phyloP scores from a whole-genome alignment of 2,113 vertebrate species.

The Riparia riparia region DNA sequence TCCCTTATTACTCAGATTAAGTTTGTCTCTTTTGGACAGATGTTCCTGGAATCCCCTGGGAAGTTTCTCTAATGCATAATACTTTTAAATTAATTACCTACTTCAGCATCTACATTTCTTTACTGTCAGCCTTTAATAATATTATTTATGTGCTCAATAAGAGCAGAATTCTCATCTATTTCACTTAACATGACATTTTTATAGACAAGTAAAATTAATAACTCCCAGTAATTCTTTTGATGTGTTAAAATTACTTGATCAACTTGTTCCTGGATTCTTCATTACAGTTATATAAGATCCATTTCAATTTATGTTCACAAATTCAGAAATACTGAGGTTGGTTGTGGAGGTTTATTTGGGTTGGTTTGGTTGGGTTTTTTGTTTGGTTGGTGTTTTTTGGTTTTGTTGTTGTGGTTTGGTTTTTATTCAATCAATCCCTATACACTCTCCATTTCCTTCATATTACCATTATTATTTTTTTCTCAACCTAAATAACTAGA shows the following conservation, averaged over 20 bases:
- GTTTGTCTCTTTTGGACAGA: not conserved
- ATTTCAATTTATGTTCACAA: not conserved
- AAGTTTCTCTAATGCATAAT: not conserved
- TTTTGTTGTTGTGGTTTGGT: not conserved
- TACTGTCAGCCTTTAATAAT: not conserved
- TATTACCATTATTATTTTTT: not conserved
- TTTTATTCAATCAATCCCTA: not conserved
- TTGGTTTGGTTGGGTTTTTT: not conserved
- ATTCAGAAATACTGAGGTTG: not conserved
- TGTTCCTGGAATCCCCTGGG: not conserved
- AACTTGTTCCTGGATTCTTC: not conserved
- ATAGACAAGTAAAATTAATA: not conserved
- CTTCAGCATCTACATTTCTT: not conserved
- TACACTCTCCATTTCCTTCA: not conserved
- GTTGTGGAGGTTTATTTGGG: not conserved
- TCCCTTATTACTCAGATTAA: not conserved
- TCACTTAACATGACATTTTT: not conserved
- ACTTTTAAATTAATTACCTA: not conserved
- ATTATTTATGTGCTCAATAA: not conserved
- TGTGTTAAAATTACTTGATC: not conserved
- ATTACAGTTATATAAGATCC: not conserved
- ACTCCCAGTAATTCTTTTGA: not conserved
- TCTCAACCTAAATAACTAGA: not conserved
- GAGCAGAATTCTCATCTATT: not conserved
- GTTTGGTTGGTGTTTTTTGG: not conserved